Base-by-base conservation (phyloP, 1,140 invertebrate genomes). In the Stegodyphus mimosarum region DNA sequence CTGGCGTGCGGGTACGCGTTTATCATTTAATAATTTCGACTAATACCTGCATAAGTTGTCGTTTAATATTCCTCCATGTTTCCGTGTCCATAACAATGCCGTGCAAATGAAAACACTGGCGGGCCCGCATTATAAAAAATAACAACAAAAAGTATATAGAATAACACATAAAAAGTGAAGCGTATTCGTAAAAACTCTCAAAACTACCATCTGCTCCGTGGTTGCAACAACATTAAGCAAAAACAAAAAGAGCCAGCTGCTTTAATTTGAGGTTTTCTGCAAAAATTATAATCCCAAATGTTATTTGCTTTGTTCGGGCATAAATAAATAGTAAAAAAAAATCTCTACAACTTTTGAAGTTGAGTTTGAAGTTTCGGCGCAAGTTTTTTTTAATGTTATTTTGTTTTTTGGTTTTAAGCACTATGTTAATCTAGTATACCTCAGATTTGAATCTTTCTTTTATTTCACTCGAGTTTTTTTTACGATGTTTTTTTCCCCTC, bases 211-310 rank as follows among this genome's bases (percentile, higher is more conserved):
- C 81, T 84, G 81, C 73, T 53, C 51, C 64, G 50, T 18, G 51
- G 52, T 50, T 63, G 70, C 33, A 81, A 64, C 70, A 81, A 66
- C 69, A 81, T 50, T 55, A 18, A 49, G 48, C 53, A 66, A 77
- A 67, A 77, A 50, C 64, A 78, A 67, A 69, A 77, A 15, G 33
- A 53, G 55, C n/a, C 81, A 83, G 80, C 80, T 84, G 81, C 72
- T 84, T 75, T 84, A 84, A 84, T 84, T 84, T 84, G 81, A 84
- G 81, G 81, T 84, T 84, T 84, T 84, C 81, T 75, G 81, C 81
- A 84, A 84, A 84, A 84, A 84, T 84, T 84, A 84, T 84, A 84
- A 84, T 84, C 81, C 81, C 81, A 84, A 84, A 84, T 84, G 81
- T 76, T 84, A 84, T 84, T 75, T 84, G 81, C 73, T 84, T 76